Conservation (phyloP, 2,113 vertebrate genomes). For the Promerops cafer region DNA sequence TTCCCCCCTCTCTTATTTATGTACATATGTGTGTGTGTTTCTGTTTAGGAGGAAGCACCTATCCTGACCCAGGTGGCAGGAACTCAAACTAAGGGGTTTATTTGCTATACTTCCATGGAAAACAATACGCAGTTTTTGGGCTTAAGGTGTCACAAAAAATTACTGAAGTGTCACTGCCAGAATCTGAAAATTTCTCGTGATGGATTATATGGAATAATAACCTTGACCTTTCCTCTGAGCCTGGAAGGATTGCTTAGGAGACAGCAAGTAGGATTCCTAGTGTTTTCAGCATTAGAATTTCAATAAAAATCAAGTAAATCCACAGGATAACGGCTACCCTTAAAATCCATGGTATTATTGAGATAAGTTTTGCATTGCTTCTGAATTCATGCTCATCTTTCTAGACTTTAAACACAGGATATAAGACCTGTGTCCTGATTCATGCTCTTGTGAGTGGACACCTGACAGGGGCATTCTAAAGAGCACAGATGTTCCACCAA, state of each 20-base stretch:
- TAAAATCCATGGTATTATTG: background rate
- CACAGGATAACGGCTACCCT: background rate
- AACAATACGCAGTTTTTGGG: background rate
- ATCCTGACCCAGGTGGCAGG: background rate
- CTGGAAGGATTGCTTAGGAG: background rate
- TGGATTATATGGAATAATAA: background rate
- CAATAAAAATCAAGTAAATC: background rate
- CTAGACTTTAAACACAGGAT: background rate
- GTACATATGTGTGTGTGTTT: background rate
- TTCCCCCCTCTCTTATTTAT: background rate
- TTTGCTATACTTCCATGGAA: background rate
- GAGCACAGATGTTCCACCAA: background rate
- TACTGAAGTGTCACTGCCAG: accelerated
- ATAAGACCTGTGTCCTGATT: background rate
- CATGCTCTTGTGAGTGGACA: accelerated
- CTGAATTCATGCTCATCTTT: background rate
- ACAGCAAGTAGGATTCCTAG: background rate
- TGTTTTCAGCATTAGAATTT: background rate
- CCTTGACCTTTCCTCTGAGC: slow-evolving; percentile 7
- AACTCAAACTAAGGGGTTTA: background rate
- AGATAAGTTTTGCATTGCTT: background rate
- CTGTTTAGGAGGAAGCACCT: background rate
- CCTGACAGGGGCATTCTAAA: background rate
- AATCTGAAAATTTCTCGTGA: background rate
- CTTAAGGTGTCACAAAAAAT: background rate